These are phyloP conservation scores for Copidosoma floridanum DNA, from an alignment of 1,140 invertebrate genomes.

Conservation along the genomic window DNA sequence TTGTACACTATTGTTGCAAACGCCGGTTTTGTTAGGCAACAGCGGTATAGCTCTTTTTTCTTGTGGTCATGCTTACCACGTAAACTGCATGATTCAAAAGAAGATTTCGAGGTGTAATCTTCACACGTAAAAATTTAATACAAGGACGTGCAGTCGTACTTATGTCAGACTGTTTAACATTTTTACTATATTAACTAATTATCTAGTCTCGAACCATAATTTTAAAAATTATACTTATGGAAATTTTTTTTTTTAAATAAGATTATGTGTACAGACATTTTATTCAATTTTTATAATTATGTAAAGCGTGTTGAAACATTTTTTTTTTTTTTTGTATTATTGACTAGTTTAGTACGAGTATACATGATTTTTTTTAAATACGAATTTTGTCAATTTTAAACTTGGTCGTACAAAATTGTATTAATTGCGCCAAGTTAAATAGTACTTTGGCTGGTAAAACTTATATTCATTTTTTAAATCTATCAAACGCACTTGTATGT, in stretches of 20 bases:
- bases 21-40: constrained; percentile 48
- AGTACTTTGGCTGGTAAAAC: neutral
- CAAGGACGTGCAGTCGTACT: neutral
- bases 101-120: constrained; percentile 50
- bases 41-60: constrained; percentile 52
- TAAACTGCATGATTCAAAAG: constrained; percentile 54
- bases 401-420: constrained; percentile 13
- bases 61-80: constrained; percentile 54
- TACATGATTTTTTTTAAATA: constrained; percentile 7
- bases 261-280: neutral
- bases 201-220: constrained; percentile 23
- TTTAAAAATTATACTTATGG: neutral
- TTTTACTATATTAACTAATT: constrained; percentile 2
- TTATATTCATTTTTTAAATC: constrained; percentile 10
- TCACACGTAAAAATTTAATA: constrained; percentile 34
- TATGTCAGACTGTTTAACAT: neutral
- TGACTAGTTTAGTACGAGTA: constrained; percentile 12
- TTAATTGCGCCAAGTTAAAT: neutral
- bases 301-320: constrained; percentile 8
- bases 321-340: no score
- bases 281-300: constrained; percentile 8
- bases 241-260: constrained; percentile 8
- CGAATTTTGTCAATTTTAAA: constrained; percentile 1
- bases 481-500: constrained; percentile 12
- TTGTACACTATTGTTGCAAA: constrained; percentile 50